Evolutionary conservation across 35 echinoderm and acorn worm genomes (phyloP).

Genomic region (Apostichopus californicus): DNA sequence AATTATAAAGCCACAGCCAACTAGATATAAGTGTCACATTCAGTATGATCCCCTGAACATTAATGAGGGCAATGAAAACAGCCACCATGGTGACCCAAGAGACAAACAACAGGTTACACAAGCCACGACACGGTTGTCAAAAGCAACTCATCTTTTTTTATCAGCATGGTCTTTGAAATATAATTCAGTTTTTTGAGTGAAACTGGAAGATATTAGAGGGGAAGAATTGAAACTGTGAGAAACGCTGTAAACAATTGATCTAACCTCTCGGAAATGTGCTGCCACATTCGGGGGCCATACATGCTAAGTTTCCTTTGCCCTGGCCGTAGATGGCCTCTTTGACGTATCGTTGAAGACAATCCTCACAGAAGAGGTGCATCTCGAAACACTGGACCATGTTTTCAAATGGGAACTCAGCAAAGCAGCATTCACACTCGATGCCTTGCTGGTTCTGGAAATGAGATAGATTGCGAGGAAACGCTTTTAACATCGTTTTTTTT

Average conservation of each 20-base stretch:
- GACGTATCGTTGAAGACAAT: constrained; percentile 75
- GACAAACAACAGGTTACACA: too few relatives aligned
- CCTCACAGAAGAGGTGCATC: constrained; percentile 81
- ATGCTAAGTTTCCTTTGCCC: constrained; percentile 77
- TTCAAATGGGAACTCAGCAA: constrained; percentile 78
- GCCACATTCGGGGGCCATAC: constrained; percentile 79
- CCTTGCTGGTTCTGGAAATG: constrained; percentile 38
- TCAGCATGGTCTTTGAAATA: too few relatives aligned
- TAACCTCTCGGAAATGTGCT: constrained; percentile 85
- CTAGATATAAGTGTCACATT: too few relatives aligned
- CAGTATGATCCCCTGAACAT: too few relatives aligned
- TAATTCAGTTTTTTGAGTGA: too few relatives aligned
- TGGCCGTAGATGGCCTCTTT: constrained; percentile 77
- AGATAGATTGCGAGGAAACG: background rate
- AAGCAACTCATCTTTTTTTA: too few relatives aligned
- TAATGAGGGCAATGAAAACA: too few relatives aligned
- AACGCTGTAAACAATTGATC: background rate
- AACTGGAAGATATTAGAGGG: too few relatives aligned
- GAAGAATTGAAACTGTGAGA: background rate
- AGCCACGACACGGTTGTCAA: too few relatives aligned
- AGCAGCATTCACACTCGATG: constrained; percentile 95
- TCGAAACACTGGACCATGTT: constrained; percentile 92
- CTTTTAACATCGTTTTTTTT: background rate
- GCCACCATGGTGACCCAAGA: too few relatives aligned
- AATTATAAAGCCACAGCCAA: too few relatives aligned